Conservation (phyloP, 2,113 vertebrate species). For the Tonatia bakeri region DNA sequence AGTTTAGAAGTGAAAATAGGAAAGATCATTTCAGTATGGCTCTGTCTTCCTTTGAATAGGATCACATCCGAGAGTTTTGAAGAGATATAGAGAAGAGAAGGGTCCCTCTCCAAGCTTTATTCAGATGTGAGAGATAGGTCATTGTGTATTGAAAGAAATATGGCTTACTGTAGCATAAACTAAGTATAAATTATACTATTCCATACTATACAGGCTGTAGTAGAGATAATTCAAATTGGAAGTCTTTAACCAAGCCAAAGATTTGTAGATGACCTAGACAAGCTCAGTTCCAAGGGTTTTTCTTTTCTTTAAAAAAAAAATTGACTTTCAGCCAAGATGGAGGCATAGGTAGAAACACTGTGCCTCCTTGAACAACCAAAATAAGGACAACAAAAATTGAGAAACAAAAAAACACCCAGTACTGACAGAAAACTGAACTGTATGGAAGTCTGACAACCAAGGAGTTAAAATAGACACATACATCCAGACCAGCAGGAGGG, state of each 20-base stretch:
- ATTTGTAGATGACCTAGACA: background rate
- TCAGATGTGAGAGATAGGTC: background rate
- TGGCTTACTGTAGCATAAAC: background rate
- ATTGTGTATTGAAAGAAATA: background rate
- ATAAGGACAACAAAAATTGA: no score
- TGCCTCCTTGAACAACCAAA: no score
- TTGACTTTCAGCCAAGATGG: background rate
- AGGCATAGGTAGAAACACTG: no score
- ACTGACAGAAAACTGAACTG: no score
- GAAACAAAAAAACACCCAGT: no score
- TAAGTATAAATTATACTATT: background rate
- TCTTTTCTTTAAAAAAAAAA: background rate
- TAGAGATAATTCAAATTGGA: background rate
- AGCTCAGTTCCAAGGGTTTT: background rate
- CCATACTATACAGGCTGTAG: background rate
- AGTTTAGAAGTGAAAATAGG: conserved; percentile 14
- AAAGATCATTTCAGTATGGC: background rate
- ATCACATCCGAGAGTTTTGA: background rate
- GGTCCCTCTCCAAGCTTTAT: background rate
- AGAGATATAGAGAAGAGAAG: background rate
- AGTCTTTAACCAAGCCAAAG: background rate
- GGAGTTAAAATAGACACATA: no score
- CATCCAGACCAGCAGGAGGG: no score
- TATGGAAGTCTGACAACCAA: no score
- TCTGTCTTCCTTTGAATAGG: background rate